A percentile compares a stretch with the other conserved stretches of the same genome.
Evolutionary conservation across 2,797 vertebrate species (phyloP).

Genomic region (Sebastes cheni): DNA sequence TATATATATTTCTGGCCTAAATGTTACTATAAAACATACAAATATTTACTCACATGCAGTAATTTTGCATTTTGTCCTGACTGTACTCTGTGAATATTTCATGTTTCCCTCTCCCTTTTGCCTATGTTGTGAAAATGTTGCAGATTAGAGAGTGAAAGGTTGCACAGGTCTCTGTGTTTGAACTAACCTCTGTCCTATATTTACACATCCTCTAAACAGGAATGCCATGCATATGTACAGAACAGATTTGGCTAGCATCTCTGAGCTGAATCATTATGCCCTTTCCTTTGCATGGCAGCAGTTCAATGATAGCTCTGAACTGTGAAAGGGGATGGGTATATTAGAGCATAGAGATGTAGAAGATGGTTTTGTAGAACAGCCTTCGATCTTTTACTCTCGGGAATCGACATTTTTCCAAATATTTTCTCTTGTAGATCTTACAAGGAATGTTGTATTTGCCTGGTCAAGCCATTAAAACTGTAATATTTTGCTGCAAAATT

Average conservation of each 20-base stretch:
- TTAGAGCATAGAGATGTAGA: not conserved
- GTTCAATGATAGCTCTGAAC: constrained; percentile 62
- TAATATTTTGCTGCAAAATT: not conserved
- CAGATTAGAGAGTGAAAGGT: constrained; percentile 49
- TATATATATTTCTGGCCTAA: not conserved
- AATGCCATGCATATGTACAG: constrained; percentile 80
- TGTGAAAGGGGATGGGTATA: constrained; percentile 5
- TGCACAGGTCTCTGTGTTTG: constrained; percentile 68
- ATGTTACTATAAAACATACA: not conserved
- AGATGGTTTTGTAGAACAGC: not conserved
- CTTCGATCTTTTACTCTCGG: not conserved
- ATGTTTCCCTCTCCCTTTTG: not conserved
- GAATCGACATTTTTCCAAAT: not conserved
- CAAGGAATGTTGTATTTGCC: not conserved
- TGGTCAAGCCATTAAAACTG: not conserved
- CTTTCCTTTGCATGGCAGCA: constrained; percentile 70
- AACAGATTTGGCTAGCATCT: constrained; percentile 79
- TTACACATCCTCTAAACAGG: constrained; percentile 77
- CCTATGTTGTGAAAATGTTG: constrained; percentile 24
- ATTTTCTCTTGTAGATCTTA: not conserved
- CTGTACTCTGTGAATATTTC: not conserved
- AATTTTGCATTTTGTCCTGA: not conserved
- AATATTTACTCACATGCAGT: not conserved
- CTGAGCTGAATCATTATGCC: constrained; percentile 68
- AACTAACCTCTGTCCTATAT: constrained; percentile 68